These are phyloP conservation scores for Schizaphis graminum DNA, from an alignment of 2,888 invertebrate species.

Conservation along the genomic window DNA sequence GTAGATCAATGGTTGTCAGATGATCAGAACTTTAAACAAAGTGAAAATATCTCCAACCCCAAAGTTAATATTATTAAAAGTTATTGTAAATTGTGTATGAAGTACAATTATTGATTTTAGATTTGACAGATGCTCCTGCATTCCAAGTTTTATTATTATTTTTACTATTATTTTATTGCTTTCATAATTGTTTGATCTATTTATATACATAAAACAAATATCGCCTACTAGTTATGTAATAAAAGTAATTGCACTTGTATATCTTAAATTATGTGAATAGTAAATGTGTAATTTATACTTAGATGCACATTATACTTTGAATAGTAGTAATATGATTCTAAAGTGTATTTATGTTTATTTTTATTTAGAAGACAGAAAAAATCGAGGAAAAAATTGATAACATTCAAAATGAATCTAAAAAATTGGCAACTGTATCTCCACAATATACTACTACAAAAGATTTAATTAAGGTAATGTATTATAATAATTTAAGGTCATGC, in stretches of 20 bases:
- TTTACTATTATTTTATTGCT: neutral
- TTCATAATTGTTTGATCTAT: neutral
- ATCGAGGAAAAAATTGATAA: neutral
- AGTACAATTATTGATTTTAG: neutral
- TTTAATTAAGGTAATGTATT: neutral
- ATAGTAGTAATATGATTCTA: neutral
- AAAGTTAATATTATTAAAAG: neutral
- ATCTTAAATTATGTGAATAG: neutral
- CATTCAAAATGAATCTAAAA: neutral
- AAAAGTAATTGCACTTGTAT: neutral
- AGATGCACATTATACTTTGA: neutral
- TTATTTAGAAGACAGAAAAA: neutral
- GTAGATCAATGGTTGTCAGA: slow-evolving; percentile 23
- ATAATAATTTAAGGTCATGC: neutral
- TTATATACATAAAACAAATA: neutral
- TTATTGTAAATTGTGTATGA: neutral
- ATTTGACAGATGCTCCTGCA: neutral
- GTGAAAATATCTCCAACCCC: neutral
- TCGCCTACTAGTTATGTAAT: neutral
- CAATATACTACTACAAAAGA: neutral
- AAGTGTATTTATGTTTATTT: neutral
- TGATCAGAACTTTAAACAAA: neutral
- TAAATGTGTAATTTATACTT: neutral
- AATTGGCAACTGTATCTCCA: neutral
- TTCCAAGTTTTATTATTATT: neutral